Conservation (phyloP, 2,888 invertebrate species). For the Calameuta filiformis region DNA sequence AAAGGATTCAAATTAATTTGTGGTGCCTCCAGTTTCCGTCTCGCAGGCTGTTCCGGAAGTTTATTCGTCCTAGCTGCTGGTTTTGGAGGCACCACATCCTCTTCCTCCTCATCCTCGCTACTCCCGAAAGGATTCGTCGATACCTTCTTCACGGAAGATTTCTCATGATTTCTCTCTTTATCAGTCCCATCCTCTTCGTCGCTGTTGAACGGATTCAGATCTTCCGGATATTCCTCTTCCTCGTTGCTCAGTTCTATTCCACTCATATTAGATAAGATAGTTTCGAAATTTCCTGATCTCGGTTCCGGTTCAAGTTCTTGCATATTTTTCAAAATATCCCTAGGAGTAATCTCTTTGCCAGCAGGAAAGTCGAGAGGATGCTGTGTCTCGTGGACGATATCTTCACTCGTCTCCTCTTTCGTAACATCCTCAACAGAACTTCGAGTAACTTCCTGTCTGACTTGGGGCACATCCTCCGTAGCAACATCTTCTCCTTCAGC, state of each 20-base stretch:
- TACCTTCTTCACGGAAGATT: constrained; percentile 21
- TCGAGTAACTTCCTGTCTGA: not conserved
- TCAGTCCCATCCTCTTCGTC: constrained; percentile 73
- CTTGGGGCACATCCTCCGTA: not conserved
- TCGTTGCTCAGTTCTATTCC: constrained; percentile 39
- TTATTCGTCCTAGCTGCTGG: constrained; percentile 53
- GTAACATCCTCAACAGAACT: not conserved
- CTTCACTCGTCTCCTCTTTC: not conserved
- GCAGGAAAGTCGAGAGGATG: constrained; percentile 1
- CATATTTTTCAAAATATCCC: constrained; percentile 13
- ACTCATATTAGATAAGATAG: constrained; percentile 25
- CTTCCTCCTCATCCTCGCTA: constrained; percentile 67
- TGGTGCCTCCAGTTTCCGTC: constrained; percentile 66
- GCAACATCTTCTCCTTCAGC: not conserved
- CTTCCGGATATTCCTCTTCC: constrained; percentile 74
- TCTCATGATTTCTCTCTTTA: constrained; percentile 21
- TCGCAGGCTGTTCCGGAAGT: constrained; percentile 43
- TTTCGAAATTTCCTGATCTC: constrained; percentile 10
- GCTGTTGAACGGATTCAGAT: constrained; percentile 86
- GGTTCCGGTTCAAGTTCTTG: constrained; percentile 13
- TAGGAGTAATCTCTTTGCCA: constrained; percentile 5
- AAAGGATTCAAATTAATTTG: constrained; percentile 77
- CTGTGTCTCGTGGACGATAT: not conserved
- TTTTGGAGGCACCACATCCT: constrained; percentile 56
- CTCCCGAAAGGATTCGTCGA: constrained; percentile 78